Base-by-base conservation (phyloP, 2,888 invertebrate genomes). In the Volucella inflata region DNA sequence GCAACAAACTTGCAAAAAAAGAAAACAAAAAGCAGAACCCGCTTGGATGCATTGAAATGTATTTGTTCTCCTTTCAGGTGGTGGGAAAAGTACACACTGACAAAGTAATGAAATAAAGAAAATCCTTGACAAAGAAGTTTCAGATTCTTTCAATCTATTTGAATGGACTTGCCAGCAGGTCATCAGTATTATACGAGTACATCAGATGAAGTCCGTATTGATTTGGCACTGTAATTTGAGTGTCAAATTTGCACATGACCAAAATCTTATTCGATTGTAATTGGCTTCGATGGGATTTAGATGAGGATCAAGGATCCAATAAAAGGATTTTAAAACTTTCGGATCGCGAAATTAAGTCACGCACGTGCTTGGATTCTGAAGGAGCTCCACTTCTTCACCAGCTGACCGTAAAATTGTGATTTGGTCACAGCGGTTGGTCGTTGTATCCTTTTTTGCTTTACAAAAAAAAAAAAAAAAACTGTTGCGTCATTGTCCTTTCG, bases 161-260 rank as follows among this genome's bases (percentile, higher is more conserved):
- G 16, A 14, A 50, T 14, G 50, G 50, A 50, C 50, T 16, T 50
- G 50, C 50, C 50, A 50, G n/a, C 50, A 50, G 50, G 50, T 50
- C 50, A 50, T 50, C 50, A 16, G 16, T 16, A 50, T 50, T 50
- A 30, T 30, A n/a, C n/a, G n/a, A n/a, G n/a, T n/a, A 4, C 6
- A 30, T 30, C 30, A 30, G 30, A 30, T 30, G 30, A 30, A 30
- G 30, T 30, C 30, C 30, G 30, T 6, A 30, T 30, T 30, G 30
- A 30, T 30, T 30, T 30, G 30, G 30, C 30, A 30, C 30, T 6
- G 30, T 30, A 30, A 30, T 30, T 30, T 30, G 30, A 30, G 30
- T 30, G 30, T 1, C 30, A 30, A 30, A 30, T 30, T 30, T 30
- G 30, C 30, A 30, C 30, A 30, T 30, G 30, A 30, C 30, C 30